These are phyloP conservation scores for Ecdyonurus torrentis DNA, from an alignment of 2,888 invertebrate species.

Conservation along the genomic window DNA sequence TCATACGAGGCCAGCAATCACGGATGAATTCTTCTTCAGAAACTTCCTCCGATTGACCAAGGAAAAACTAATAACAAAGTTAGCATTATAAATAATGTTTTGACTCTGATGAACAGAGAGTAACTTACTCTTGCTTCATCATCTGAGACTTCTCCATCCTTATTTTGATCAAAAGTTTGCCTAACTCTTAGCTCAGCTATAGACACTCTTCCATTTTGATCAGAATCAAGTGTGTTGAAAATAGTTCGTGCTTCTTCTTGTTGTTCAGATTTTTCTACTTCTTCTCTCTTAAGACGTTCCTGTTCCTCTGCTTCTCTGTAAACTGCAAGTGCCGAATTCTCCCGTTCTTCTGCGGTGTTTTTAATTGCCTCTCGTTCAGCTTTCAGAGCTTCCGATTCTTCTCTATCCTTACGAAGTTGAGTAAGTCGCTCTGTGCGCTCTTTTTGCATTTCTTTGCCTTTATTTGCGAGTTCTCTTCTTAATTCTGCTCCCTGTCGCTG, in stretches of 20 bases:
- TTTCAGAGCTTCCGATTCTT: constrained; percentile 62
- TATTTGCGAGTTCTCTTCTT: constrained; percentile 51
- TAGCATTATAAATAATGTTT: not conserved
- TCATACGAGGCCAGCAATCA: constrained; percentile 58
- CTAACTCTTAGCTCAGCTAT: constrained; percentile 50
- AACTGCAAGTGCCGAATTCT: constrained; percentile 56
- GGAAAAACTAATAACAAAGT: constrained; percentile 22
- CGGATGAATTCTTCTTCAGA: constrained; percentile 48
- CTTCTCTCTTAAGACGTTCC: constrained; percentile 34
- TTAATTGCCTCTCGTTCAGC: constrained; percentile 60
- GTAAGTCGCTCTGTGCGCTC: constrained; percentile 37
- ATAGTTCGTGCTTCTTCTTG: constrained; percentile 49
- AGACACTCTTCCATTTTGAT: constrained; percentile 57
- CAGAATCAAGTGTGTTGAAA: constrained; percentile 63
- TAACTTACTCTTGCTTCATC: constrained; percentile 53
- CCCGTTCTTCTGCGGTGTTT: constrained; percentile 50
- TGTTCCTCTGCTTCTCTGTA: constrained; percentile 52
- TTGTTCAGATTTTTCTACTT: constrained; percentile 36
- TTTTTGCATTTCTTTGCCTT: constrained; percentile 54
- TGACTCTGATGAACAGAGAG: not conserved
- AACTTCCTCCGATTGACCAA: constrained; percentile 41
- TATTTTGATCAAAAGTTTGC: constrained; percentile 71
- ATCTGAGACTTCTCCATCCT: constrained; percentile 69
- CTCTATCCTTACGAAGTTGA: constrained; percentile 44
- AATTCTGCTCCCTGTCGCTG: constrained; percentile 63